These are phyloP conservation scores for Stenodema calcarata DNA, from an alignment of 2,888 invertebrate species.

Conservation along the genomic window DNA sequence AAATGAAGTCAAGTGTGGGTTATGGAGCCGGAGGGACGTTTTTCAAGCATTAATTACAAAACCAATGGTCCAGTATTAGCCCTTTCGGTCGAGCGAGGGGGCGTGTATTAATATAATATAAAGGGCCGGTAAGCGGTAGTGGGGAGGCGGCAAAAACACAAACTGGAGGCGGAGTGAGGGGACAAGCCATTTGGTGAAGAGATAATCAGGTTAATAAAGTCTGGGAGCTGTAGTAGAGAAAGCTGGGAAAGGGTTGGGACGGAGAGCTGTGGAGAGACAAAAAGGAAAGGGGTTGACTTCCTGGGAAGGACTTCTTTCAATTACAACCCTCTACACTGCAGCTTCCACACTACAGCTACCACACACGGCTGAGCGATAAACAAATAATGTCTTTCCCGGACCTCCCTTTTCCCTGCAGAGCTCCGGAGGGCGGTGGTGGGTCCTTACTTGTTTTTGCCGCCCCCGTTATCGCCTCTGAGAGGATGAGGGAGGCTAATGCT, in stretches of 20 bases:
- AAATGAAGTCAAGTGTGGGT: constrained; percentile 38
- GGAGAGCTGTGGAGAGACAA: not conserved
- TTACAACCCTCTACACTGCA: constrained; percentile 4
- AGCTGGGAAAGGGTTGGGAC: not conserved
- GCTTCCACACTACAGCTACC: not conserved
- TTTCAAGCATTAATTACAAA: constrained; percentile 34
- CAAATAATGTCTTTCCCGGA: constrained; percentile 47
- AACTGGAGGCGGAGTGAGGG: not conserved
- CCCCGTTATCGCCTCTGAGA: constrained; percentile 18
- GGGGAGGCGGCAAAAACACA: constrained; percentile 28
- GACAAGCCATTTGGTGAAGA: constrained; percentile 35
- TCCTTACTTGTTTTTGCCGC: constrained; percentile 37
- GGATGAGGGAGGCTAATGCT: not conserved
- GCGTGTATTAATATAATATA: constrained; percentile 21
- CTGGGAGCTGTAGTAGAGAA: not conserved
- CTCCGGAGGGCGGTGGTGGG: not conserved
- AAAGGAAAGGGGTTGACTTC: constrained; percentile 15
- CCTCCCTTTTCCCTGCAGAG: not conserved
- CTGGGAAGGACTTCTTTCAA: constrained; percentile 40
- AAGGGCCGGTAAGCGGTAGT: not conserved
- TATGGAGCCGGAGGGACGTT: constrained; percentile 12
- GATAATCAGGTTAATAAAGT: constrained; percentile 50
- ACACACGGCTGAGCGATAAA: constrained; percentile 42
- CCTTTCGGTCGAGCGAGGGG: not conserved
- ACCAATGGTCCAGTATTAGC: constrained; percentile 40